Evolutionary conservation across 2,113 vertebrate genomes (phyloP), one percentile per base, ranked within the genome.

Genomic region (Pelobates fuscus): DNA sequence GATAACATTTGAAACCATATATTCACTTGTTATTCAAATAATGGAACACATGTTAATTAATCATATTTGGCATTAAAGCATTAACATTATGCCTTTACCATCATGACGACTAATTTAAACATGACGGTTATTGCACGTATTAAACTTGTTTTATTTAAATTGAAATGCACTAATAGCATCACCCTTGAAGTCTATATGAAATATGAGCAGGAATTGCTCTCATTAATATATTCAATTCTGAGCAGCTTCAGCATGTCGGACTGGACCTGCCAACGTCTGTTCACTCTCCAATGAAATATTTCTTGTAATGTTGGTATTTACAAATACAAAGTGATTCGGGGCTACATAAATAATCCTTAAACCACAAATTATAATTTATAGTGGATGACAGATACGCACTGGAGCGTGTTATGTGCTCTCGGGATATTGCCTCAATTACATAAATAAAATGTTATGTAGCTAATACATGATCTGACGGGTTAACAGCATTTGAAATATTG

Each of bases 341-440:
- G 20, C 52, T 55, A 23, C 20, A 29, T 57, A 10, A 69, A 14
- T 23, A 29, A n/a, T 59, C 8, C 63, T 60, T 60, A 67, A 77
- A 67, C 30, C 57, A 29, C 2, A 26, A 46, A 26, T 58, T 58
- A 27, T 23, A 12, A 44, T 59, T 59, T 55, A 70, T 70, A 43
- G 27, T 59, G 32, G 21, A 26, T 26, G 54, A 65, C 52, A 57
- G 43, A 26, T 26, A 59, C 18, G 54, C 73, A 70, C 49, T 69
- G 67, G 21, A 74, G 60, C 29, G 24, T 59, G 68, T 14, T 58
- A 60, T 59, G 57, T 70, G 68, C 55, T 70, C 41, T 70, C 17
- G 11, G 68, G 55, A 70, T 70, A 70, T 59, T 59, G 55, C 68
- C 30, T 70, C 54, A 43, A 17, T 70, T 70, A 70, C 30, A 70